A percentile compares a stretch with the other conserved stretches of the same genome.
These are phyloP conservation scores for Cylas formicarius DNA, from an alignment of 1,140 invertebrate genomes.

Conservation along the genomic window DNA sequence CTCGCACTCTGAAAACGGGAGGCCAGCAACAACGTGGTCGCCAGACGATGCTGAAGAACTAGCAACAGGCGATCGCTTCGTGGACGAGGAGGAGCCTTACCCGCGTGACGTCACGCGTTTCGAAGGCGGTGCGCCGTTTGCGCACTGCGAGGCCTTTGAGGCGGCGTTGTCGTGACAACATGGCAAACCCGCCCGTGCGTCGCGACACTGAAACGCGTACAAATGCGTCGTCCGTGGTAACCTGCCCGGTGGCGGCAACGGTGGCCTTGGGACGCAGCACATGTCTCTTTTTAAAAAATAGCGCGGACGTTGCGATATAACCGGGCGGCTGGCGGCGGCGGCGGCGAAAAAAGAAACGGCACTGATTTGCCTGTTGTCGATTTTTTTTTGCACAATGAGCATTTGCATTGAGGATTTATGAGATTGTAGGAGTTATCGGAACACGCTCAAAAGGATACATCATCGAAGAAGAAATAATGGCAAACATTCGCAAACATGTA, in stretches of 20 bases:
- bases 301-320: slow-evolving; percentile 9
- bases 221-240: slow-evolving; percentile 37
- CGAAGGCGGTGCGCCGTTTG: slow-evolving; percentile 38
- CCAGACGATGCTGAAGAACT: slow-evolving; percentile 33
- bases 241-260: slow-evolving; percentile 21
- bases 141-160: slow-evolving; percentile 32
- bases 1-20: background rate
- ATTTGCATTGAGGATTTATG: too few relatives aligned
- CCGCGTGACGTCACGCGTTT: slow-evolving; percentile 32
- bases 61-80: slow-evolving; percentile 40
- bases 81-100: slow-evolving; percentile 35
- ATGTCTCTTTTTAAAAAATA: slow-evolving; percentile 16
- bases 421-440: too few relatives aligned
- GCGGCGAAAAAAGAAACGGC: too few relatives aligned
- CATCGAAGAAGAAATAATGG: too few relatives aligned
- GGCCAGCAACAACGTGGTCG: slow-evolving; percentile 15
- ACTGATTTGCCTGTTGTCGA: too few relatives aligned
- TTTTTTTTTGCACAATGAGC: too few relatives aligned
- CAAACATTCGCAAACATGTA: too few relatives aligned
- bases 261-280: slow-evolving; percentile 29
- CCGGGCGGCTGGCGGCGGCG: too few relatives aligned
- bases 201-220: slow-evolving; percentile 25
- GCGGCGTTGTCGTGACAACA: slow-evolving; percentile 33
- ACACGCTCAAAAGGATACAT: too few relatives aligned
- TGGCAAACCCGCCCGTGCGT: slow-evolving; percentile 32